A percentile compares a stretch with the other conserved stretches of the same genome.
phyloP scores from a whole-genome alignment of 2,888 invertebrate species.

The Euplagia quadripunctaria region DNA sequence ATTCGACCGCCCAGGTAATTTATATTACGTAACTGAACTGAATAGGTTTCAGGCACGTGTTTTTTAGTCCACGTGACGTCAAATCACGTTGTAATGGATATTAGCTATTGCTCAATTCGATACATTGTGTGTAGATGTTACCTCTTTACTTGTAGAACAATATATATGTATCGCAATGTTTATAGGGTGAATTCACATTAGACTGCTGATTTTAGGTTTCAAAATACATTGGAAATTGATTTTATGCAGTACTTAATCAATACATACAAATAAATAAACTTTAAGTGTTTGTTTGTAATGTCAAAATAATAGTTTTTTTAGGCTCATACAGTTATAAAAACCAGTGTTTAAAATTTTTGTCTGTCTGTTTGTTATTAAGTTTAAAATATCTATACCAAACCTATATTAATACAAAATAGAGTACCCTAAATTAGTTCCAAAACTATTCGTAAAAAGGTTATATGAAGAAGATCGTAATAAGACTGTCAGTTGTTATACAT shows the following conservation, averaged over 20 bases:
- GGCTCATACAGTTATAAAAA: too few species aligned
- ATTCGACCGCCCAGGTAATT: slow-evolving; percentile 11
- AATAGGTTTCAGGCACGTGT: slow-evolving; percentile 42
- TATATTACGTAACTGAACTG: slow-evolving; percentile 16
- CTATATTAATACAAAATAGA: too few species aligned
- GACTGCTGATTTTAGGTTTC: background rate
- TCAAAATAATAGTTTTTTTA: too few species aligned
- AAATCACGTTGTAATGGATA: slow-evolving; percentile 48
- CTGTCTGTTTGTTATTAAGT: too few species aligned
- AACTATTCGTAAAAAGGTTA: too few species aligned
- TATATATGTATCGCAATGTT: slow-evolving; percentile 8
- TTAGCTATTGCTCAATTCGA: slow-evolving; percentile 28
- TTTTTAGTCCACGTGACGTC: slow-evolving; percentile 31
- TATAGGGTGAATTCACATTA: background rate
- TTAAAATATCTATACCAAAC: too few species aligned
- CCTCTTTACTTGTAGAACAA: slow-evolving; percentile 20
- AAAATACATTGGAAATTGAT: background rate
- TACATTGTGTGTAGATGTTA: slow-evolving; percentile 27
- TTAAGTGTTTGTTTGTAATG: too few species aligned
- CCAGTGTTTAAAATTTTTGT: too few species aligned
- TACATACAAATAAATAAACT: too few species aligned
- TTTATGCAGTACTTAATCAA: background rate
- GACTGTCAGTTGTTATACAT: too few species aligned
- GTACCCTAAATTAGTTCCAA: too few species aligned
- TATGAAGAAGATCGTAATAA: too few species aligned